Base-by-base conservation (phyloP, 2,888 invertebrate species). In the Paralinhomoeus sp. region DNA sequence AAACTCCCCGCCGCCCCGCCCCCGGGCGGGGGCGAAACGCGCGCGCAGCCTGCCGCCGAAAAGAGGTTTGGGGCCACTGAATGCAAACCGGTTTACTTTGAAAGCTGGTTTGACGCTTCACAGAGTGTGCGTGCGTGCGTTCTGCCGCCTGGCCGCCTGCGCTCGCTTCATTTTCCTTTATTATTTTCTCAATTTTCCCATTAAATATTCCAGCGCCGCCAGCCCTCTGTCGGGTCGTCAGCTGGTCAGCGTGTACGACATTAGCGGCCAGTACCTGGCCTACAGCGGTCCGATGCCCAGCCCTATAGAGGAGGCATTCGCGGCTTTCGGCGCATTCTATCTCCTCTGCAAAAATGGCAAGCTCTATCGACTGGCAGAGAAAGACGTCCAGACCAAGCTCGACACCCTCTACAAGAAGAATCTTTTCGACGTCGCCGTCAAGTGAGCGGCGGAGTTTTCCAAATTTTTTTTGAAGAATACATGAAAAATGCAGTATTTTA, bases 351-450 rank as follows among this genome's bases (percentile, higher is more conserved):
- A 49, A 58, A 46, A 65, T 57, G 48, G 57, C 50, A 40, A 65
- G 53, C 51, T 84, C 20, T 76, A 75, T 54, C 78, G 78, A 56
- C 68, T 97, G 43, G 77, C 78, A 48, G 93, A 97, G 62, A 84
- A 83, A 60, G 87, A 89, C 67, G 69, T 87, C 18, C 82, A 82
- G 57, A 80, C 79, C 41, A 93, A 91, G 65, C 65, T 97, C 56
- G 74, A 77, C 35, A 36, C 36, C n/a, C 18, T 13, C n/a, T 39
- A 9, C 37, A 83, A 82, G 64, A 91, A 91, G 67, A 87, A 85
- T 65, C 72, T 91, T 49, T 93, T 84, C 64, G 83, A 85, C 59
- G 75, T 87, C 22, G 89, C 91, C 0, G 80, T 97, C 44, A 76
- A 72, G 73, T 75, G 60, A 48, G 50, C 18, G 9, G 23, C n/a